Base-by-base conservation (phyloP, 2,888 invertebrate species). In the Dasypogon diadema region DNA sequence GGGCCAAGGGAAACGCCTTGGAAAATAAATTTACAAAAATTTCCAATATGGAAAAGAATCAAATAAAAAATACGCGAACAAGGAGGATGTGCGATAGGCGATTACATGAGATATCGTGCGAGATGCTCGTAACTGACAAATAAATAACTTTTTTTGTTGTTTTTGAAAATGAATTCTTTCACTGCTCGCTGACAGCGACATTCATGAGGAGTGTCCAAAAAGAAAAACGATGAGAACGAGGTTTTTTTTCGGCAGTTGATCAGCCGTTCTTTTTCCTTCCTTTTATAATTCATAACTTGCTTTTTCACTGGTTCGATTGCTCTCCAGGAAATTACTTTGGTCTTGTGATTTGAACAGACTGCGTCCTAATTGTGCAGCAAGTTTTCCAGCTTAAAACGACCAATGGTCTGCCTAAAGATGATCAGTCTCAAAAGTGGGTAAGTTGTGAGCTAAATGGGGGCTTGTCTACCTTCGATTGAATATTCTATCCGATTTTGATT, bases 31-130 rank as follows among this genome's bases (percentile, higher is more conserved):
- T 18, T 37, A 34, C 34, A 34, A 60, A 76, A 42, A 73, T 76
- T 76, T 76, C 76, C 76, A 76, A 76, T 76, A 76, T 76, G 76
- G 76, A 76, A 76, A 76, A 76, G 34, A 54, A 60, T 54, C 30
- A 54, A 55, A 21, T 12, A 14, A 1, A 51, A 22, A 34, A 34
- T 75, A n/a, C 51, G n/a, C 22, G 48, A n/a, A 55, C 12, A 8
- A 26, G 63, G 48, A 34, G n/a, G 22, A 18, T 46, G 16, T 14
- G 12, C n/a, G n/a, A 54, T 10, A 72, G 14, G 10, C 26, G 21
- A 75, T 60, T 42, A n/a, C n/a, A n/a, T 30, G 22, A 12, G 22
- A 70, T 75, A 42, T 42, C 42, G n/a, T 68, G 30, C 24, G 14
- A 60, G 12, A 60, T 37, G 16, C 16, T 37, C 18, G 30, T 22